These are phyloP conservation scores for Nemopilema nomurai DNA, from an alignment of 30 jellyfish, hydroid and myxozoan species.

Conservation along the genomic window DNA sequence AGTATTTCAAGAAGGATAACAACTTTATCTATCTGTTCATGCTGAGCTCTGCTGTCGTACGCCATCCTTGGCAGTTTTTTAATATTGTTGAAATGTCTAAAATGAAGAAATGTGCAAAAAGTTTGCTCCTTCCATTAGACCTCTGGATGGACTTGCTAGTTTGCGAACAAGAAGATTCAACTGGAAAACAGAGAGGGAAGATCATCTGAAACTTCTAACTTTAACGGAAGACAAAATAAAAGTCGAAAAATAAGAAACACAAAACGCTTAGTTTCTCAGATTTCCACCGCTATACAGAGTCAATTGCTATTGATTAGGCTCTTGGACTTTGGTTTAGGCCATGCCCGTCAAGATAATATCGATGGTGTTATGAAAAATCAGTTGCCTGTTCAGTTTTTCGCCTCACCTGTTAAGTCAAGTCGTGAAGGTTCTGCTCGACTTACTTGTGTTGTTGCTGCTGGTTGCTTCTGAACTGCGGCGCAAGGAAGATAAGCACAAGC, in stretches of 20 bases:
- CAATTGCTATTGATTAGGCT: not conserved
- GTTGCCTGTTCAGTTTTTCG: too few species aligned
- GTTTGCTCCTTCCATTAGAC: not conserved
- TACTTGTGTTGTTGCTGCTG: too few species aligned
- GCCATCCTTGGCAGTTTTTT: not conserved
- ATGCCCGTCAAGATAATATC: too few species aligned
- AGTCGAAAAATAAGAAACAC: not conserved
- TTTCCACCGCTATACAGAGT: not conserved
- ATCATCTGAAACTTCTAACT: not conserved
- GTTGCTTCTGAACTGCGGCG: not conserved
- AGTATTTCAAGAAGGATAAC: too few species aligned
- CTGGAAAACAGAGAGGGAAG: conserved; percentile 45
- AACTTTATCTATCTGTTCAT: too few species aligned
- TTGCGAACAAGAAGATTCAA: conserved; percentile 38
- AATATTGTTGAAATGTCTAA: too few species aligned
- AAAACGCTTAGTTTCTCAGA: too few species aligned
- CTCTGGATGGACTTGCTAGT: not conserved
- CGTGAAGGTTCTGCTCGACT: too few species aligned
- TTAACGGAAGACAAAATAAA: not conserved
- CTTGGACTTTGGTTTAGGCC: too few species aligned
- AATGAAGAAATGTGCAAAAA: not conserved
- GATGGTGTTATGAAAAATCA: too few species aligned
- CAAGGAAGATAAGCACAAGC: not conserved
- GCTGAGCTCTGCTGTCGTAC: not conserved
- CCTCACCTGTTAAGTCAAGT: too few species aligned